A percentile compares a stretch with the other conserved stretches of the same genome.
Evolutionary conservation across 2,113 vertebrate species (phyloP).

Genomic region (Peromyscus maniculatus): DNA sequence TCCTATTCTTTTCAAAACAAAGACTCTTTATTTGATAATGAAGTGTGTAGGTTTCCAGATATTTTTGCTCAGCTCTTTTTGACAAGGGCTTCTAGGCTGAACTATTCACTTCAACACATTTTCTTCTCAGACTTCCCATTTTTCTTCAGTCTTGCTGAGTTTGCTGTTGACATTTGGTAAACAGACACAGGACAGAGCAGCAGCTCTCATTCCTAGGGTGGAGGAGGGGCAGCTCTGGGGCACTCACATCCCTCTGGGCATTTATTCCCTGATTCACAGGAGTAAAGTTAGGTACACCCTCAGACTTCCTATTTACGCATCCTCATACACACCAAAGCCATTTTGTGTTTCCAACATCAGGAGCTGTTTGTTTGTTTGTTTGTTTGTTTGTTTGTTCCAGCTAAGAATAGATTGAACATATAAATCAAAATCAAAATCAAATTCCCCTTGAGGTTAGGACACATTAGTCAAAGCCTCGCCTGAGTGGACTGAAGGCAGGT

Average conservation of each 20-base stretch:
- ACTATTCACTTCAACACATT: slow-evolving; percentile 70
- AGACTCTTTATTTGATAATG: slow-evolving; percentile 75
- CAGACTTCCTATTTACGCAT: slow-evolving; percentile 25
- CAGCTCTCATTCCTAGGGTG: background rate
- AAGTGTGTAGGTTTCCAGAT: slow-evolving; percentile 65
- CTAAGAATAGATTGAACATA: slow-evolving; percentile 74
- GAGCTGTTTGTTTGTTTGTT: background rate
- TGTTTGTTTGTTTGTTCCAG: background rate
- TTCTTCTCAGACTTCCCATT: slow-evolving; percentile 47
- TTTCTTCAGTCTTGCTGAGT: slow-evolving; percentile 34
- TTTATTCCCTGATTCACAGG: background rate
- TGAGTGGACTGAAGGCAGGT: slow-evolving; percentile 47
- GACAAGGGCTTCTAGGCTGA: slow-evolving; percentile 25
- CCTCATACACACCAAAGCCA: slow-evolving; percentile 65
- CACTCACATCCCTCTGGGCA: background rate
- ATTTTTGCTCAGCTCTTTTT: slow-evolving; percentile 73
- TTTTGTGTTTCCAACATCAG: slow-evolving; percentile 51
- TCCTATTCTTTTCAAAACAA: slow-evolving; percentile 81
- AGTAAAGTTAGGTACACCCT: slow-evolving; percentile 19
- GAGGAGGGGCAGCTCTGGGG: background rate
- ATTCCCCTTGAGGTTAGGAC: slow-evolving; percentile 23
- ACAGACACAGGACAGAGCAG: background rate
- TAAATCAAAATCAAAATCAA: slow-evolving; percentile 62
- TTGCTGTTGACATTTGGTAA: slow-evolving; percentile 58
- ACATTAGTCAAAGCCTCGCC: slow-evolving; percentile 24